Base-by-base conservation (phyloP, 30 jellyfish, hydroid and myxozoan genomes). In the Turritopsis dohrnii region DNA sequence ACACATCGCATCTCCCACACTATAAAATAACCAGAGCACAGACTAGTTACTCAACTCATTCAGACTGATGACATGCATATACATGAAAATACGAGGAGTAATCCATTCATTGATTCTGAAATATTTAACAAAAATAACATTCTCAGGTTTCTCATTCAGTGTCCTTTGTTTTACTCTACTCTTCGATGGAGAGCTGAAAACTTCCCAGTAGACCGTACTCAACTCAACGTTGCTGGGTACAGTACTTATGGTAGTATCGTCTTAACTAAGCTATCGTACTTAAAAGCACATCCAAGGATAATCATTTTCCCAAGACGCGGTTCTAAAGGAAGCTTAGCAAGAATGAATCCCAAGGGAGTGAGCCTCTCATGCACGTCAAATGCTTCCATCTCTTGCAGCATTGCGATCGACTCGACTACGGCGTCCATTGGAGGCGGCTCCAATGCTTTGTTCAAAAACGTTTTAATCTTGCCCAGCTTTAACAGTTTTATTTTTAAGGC, bases 341-440 rank as follows among this genome's bases (percentile, higher is more conserved):
- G 84, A 71, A 94, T 94, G 69, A 86, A 94, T 18, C 99, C 99
- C 20, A 94, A 92, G 1, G 99, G 97, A 8, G 99, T 94, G 69
- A 94, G 72, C 52, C 21, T 71, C 66, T 94, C 99, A 26, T 94
- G 86, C 18, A 25, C 87, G 77, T 88, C 97, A 71, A 94, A 71
- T 18, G 99, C 99, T 82, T 86, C 90, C 99, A 94, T 94, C 66
- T 94, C 99, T 85, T 93, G 89, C 17, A 93, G 81, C 71, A 88
- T 41, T 31, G 88, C 95, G 65, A 93, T 76, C 21, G 98, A 93
- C 66, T 93, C 98, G 83, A 93, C 85, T 8, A 93, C 96, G 66
- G 98, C 98, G 84, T 93, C 96, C 66, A 93, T 83, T 7, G 98
- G 96, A 1, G 98, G 98, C 18, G 98, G 96, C 75, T 93, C 98